Evolutionary conservation across 2,113 vertebrate genomes (phyloP), one percentile per base, ranked within the genome.

Genomic region (Cyanoliseus patagonus): DNA sequence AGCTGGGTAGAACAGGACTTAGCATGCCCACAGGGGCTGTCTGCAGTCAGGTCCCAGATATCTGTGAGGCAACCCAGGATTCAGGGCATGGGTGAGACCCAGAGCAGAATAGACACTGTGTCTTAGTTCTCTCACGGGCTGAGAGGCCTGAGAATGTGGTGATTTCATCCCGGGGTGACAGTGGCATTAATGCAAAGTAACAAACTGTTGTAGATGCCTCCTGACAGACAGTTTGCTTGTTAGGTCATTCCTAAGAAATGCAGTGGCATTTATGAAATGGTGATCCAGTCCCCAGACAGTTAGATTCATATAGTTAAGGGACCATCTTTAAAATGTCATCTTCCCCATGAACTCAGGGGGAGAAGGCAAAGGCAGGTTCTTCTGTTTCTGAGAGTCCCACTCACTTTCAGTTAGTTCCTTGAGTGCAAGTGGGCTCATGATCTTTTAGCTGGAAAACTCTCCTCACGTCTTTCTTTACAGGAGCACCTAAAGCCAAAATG

Each of bases 21-120:
- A 5, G 14, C 91, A 76, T 68, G 88, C 62, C 76, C 0, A 0
- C 0, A 0, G 61, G 81, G 83, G 63, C 3, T 0, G 44, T 44
- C 79, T 93, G 53, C 46, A 93, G 68, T 37, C 53, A 80, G 49
- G 31, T 68, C 3, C 14, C 46, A 77, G 68, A 27, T 53, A 81
- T 27, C 73, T 31, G 16, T 11, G 17, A 75, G 68, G 25, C 61
- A 94, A 51, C 33, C 25, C 51, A 55, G 46, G 31, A 18, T 64
- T 62, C 64, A 67, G 55, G 25, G 31, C 3, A 5, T 13, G 64
- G 13, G 6, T 86, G 55, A 42, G 30, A 88, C 51, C 23, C 72
- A 31, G 17, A 42, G 37, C 30, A 86, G 39, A 78, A 67, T 2
- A 51, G 46, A 4, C 12, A 74, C 6, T 5, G 2, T 82, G 22